phyloP scores from a whole-genome alignment of 2,888 invertebrate species.

The Stegana nigrithorax region DNA sequence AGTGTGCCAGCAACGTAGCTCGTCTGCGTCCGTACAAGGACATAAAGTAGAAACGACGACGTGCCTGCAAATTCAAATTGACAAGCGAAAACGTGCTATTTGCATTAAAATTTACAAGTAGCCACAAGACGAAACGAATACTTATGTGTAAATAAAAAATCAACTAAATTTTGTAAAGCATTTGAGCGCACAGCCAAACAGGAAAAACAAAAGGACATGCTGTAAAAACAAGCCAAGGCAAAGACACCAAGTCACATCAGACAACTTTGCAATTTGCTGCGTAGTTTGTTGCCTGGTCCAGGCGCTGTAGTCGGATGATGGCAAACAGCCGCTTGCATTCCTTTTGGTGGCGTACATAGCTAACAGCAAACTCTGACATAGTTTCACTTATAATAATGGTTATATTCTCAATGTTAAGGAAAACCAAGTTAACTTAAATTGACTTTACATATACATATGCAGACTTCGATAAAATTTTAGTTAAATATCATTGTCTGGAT shows the following conservation, averaged over 20 bases:
- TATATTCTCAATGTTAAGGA: too few relatives aligned
- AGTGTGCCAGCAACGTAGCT: constrained; percentile 17
- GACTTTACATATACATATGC: too few relatives aligned
- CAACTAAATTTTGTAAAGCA: constrained; percentile 10
- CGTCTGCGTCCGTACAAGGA: constrained; percentile 28
- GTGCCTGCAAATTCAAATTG: constrained; percentile 30
- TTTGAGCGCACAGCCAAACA: background rate
- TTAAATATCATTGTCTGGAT: too few relatives aligned
- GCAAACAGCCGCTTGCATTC: too few relatives aligned
- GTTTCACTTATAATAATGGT: too few relatives aligned
- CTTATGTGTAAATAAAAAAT: constrained; percentile 20
- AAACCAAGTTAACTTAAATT: too few relatives aligned
- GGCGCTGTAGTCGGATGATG: too few relatives aligned
- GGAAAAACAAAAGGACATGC: background rate
- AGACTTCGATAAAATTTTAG: too few relatives aligned
- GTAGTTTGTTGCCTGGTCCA: too few relatives aligned
- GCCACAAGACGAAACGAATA: background rate
- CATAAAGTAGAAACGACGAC: constrained; percentile 4
- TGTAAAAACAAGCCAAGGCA: constrained; percentile 20
- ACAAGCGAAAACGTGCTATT: constrained; percentile 54
- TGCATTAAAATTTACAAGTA: constrained; percentile 45
- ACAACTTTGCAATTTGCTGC: background rate
- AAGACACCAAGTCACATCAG: too few relatives aligned
- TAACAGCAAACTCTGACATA: too few relatives aligned
- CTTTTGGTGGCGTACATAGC: too few relatives aligned